phyloP scores from a whole-genome alignment of 2,888 invertebrate genomes.

The Mesochorus sp. region DNA sequence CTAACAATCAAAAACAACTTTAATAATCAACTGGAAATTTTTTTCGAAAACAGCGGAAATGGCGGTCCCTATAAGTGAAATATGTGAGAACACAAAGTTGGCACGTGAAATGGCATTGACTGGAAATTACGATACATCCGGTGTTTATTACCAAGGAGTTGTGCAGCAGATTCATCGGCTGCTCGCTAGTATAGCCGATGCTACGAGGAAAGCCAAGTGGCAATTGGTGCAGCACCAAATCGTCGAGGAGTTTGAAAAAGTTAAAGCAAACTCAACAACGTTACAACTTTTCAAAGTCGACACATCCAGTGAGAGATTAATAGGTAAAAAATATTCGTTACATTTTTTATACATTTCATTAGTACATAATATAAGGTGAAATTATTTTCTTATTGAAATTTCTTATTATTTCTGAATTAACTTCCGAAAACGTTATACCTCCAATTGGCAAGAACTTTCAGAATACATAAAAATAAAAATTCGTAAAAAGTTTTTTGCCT shows the following conservation, averaged over 20 bases:
- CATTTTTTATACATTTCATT: too few species aligned
- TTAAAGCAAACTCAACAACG: slow-evolving; percentile 91
- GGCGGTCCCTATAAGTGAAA: slow-evolving; percentile 95
- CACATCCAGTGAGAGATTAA: slow-evolving; percentile 83
- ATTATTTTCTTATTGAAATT: too few species aligned
- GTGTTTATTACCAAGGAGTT: slow-evolving; percentile 96
- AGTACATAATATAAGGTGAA: too few species aligned
- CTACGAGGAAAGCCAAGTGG: slow-evolving; percentile 93
- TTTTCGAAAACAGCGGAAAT: too few species aligned
- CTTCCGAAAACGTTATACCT: too few species aligned
- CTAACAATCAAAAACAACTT: too few species aligned
- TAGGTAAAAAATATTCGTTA: slow-evolving; percentile 79
- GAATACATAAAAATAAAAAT: too few species aligned
- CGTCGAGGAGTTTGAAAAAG: slow-evolving; percentile 93
- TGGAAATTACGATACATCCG: slow-evolving; percentile 97
- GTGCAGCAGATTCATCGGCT: slow-evolving; percentile 95
- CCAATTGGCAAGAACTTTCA: too few species aligned
- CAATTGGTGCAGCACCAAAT: slow-evolving; percentile 95
- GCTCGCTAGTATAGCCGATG: slow-evolving; percentile 90
- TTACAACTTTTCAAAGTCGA: slow-evolving; percentile 90
- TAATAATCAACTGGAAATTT: background rate
- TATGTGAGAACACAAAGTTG: slow-evolving; percentile 96
- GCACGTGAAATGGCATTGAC: slow-evolving; percentile 97
- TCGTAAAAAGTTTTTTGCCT: too few species aligned
- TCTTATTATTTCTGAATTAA: too few species aligned